A percentile compares a stretch with the other conserved stretches of the same genome.
Evolutionary conservation across 2,888 invertebrate species (phyloP).

Genomic region (Anodontia alba): DNA sequence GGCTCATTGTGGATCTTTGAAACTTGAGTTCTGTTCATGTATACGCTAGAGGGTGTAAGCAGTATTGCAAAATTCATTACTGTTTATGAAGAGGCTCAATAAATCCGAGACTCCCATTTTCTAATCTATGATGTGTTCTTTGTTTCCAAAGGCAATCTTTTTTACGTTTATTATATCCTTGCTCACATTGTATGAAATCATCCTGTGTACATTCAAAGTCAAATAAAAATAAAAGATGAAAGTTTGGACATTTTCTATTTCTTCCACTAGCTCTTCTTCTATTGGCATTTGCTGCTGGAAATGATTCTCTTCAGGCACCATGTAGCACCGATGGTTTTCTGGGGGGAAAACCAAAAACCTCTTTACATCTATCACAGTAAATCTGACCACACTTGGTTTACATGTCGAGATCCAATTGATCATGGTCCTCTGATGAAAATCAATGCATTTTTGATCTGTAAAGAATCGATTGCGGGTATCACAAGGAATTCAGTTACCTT

Average conservation of each 20-base stretch:
- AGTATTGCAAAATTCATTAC: no score
- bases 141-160: no score
- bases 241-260: constrained; percentile 11
- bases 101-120: no score
- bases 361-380: constrained; percentile 28
- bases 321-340: constrained; percentile 35
- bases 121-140: no score
- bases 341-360: constrained; percentile 23
- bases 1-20: no score
- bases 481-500: constrained; percentile 24
- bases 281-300: constrained; percentile 3
- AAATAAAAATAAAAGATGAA: constrained; percentile 26
- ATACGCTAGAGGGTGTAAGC: no score
- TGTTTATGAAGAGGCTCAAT: no score
- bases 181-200: constrained; percentile 11
- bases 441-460: constrained; percentile 26
- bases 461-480: constrained; percentile 28
- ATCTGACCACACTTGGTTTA: constrained; percentile 21
- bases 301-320: constrained; percentile 22
- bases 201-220: constrained; percentile 30
- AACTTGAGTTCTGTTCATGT: no score
- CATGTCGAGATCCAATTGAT: constrained; percentile 27
- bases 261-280: constrained; percentile 4
- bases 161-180: no score
- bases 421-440: constrained; percentile 24